Evolutionary conservation across 2,888 invertebrate species (phyloP).

Genomic region (Abrostola triplasia): DNA sequence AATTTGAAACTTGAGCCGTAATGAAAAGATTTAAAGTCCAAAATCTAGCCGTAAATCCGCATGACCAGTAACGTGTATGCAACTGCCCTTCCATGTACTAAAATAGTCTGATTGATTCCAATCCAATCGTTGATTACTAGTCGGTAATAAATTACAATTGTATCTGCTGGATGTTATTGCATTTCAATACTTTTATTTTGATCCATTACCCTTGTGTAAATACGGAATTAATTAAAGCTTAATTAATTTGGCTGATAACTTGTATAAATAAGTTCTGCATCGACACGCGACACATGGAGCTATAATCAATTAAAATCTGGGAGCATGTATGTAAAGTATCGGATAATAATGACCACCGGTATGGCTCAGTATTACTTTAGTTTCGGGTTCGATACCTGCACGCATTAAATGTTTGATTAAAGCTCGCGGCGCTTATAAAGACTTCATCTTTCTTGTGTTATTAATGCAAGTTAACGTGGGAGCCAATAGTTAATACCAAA

Average conservation of each 20-base stretch:
- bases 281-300: conserved; percentile 32
- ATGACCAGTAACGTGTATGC: conserved; percentile 23
- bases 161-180: conserved; percentile 36
- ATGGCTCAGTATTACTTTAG: too few relatives aligned
- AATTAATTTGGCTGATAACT: conserved; percentile 49
- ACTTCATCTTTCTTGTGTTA: too few relatives aligned
- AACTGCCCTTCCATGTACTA: conserved; percentile 57
- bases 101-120: conserved; percentile 70
- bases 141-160: conserved; percentile 63
- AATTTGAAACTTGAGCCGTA: conserved; percentile 23
- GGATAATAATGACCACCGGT: not conserved
- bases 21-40: conserved; percentile 21
- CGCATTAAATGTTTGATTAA: too few relatives aligned
- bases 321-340: conserved; percentile 10
- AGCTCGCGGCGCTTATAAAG: too few relatives aligned
- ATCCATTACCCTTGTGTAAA: conserved; percentile 40
- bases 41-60: conserved; percentile 4
- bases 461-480: not conserved
- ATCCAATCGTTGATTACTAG: conserved; percentile 62
- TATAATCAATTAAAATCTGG: conserved; percentile 37
- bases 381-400: too few relatives aligned
- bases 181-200: conserved; percentile 44
- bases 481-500: conserved; percentile 3
- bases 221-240: conserved; percentile 48
- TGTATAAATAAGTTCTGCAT: conserved; percentile 23